Conservation (phyloP, 2,797 vertebrate species). For the Poeciliopsis gracilis region DNA sequence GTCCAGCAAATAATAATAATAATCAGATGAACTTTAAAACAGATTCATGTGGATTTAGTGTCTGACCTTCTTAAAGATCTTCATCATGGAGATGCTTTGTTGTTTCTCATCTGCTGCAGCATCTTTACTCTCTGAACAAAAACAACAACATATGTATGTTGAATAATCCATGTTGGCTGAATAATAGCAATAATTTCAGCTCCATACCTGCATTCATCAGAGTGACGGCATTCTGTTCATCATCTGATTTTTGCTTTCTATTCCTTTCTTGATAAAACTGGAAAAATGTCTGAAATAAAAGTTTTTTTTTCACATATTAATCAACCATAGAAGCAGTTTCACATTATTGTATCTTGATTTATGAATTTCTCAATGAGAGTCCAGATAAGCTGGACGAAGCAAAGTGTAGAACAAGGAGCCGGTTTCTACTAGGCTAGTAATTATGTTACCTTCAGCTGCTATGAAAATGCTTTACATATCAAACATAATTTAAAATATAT, state of each 20-base stretch:
- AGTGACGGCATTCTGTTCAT: slow-evolving; percentile 27
- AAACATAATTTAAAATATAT: no score
- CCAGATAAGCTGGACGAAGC: no score
- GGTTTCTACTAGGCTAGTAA: no score
- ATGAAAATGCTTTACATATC: no score
- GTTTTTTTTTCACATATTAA: background rate
- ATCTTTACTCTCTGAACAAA: slow-evolving; percentile 18
- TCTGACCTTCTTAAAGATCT: slow-evolving; percentile 68
- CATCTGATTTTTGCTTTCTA: background rate
- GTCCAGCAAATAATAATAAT: no score
- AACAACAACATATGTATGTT: background rate
- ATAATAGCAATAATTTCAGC: background rate
- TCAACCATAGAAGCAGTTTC: background rate
- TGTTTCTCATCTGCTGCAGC: background rate
- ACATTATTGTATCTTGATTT: background rate
- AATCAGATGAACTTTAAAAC: background rate
- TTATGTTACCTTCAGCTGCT: no score
- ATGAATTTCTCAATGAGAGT: background rate
- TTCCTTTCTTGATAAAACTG: slow-evolving; percentile 54
- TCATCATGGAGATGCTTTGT: slow-evolving; percentile 39
- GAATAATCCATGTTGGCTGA: no score
- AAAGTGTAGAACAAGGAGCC: no score
- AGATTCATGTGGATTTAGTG: background rate
- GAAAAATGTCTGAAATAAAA: slow-evolving; percentile 50
- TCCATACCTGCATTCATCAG: slow-evolving; percentile 44